A percentile compares a stretch with the other conserved stretches of the same genome.
Conservation (phyloP, 2,888 invertebrate species). For the Lasioglossum oenotherae region DNA sequence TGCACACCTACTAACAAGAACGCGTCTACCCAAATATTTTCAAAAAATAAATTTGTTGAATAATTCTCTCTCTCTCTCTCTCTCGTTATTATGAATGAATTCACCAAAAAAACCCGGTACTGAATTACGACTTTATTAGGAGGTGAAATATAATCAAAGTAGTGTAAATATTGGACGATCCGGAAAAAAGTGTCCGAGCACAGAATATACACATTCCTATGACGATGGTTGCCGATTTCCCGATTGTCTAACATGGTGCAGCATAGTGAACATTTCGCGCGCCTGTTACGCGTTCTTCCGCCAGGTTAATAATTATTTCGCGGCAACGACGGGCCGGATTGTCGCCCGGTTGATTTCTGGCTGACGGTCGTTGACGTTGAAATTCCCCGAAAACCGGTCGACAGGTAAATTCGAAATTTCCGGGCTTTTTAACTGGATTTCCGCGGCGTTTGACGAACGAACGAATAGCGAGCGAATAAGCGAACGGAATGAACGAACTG, state of each 20-base stretch:
- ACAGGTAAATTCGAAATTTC: slow-evolving; percentile 1
- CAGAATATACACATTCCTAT: neutral
- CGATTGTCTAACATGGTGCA: neutral
- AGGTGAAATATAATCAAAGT: too few relatives aligned
- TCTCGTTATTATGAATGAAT: too few relatives aligned
- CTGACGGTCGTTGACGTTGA: slow-evolving; percentile 12
- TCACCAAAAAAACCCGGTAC: too few relatives aligned
- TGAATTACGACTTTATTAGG: too few relatives aligned
- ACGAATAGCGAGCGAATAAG: neutral
- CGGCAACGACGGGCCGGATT: slow-evolving; percentile 1
- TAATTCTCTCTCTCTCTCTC: too few relatives aligned
- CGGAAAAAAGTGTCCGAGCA: too few relatives aligned
- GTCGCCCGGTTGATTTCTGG: neutral
- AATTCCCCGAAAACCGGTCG: slow-evolving; percentile 12
- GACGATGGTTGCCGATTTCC: neutral
- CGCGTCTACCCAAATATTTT: too few relatives aligned
- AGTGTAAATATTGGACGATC: neutral
- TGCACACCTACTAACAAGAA: too few relatives aligned
- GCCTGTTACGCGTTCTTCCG: slow-evolving; percentile 16
- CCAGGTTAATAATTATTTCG: slow-evolving; percentile 32
- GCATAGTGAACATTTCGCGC: neutral
- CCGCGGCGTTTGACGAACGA: neutral
- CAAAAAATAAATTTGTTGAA: too few relatives aligned
- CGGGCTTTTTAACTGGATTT: slow-evolving; percentile 22
- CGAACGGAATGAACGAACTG: neutral